Evolutionary conservation across 2,888 invertebrate genomes (phyloP).

Genomic region (Lepidochitona cinerea): DNA sequence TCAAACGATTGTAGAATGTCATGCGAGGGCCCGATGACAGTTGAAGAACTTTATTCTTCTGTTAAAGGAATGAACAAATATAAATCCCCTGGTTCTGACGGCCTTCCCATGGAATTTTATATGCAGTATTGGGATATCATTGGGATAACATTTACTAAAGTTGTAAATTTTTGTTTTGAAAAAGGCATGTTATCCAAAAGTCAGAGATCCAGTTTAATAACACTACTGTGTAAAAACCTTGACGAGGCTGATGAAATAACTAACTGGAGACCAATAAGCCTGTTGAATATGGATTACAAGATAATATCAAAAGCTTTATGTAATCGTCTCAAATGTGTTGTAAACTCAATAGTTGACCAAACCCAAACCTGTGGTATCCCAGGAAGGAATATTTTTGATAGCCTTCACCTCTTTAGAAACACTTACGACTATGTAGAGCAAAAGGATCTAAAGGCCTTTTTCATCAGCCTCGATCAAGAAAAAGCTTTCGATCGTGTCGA

Average conservation of each 20-base stretch:
- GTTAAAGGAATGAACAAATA: background rate
- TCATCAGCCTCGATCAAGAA: too few relatives aligned
- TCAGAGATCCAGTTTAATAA: background rate
- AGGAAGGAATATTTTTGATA: too few relatives aligned
- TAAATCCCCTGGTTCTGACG: background rate
- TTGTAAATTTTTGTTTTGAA: conserved; percentile 2
- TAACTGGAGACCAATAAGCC: background rate
- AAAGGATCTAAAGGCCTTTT: too few relatives aligned
- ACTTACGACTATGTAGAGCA: too few relatives aligned
- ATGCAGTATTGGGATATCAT: background rate
- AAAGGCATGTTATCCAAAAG: background rate
- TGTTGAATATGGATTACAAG: background rate
- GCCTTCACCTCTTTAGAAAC: too few relatives aligned
- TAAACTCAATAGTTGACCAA: background rate
- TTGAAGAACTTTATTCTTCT: background rate
- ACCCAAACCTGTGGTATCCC: too few relatives aligned
- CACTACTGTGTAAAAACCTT: background rate
- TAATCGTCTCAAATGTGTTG: background rate
- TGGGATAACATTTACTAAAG: background rate
- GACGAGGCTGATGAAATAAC: background rate
- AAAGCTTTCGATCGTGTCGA: too few relatives aligned
- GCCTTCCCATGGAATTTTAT: background rate
- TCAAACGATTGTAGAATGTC: background rate
- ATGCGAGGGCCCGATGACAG: background rate
- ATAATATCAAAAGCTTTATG: background rate